phyloP scores from a whole-genome alignment of 1,140 invertebrate genomes.

The Vanessa atalanta region DNA sequence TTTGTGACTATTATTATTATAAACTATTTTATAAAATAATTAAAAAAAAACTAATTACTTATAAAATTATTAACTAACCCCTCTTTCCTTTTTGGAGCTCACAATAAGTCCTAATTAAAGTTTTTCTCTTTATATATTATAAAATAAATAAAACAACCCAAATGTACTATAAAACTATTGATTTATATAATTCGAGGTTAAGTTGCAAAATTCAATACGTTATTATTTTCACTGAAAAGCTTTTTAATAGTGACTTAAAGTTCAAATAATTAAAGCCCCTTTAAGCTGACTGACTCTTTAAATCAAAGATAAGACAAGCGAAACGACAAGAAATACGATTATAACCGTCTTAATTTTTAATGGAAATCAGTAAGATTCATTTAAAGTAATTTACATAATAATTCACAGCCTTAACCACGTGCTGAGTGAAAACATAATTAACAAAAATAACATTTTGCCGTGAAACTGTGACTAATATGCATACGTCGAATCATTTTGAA shows the following conservation, averaged over 20 bases:
- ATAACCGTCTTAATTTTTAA: conserved; percentile 11
- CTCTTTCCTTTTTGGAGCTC: too few species aligned
- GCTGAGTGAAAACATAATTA: not conserved
- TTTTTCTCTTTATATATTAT: too few species aligned
- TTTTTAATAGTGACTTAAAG: conserved; percentile 12
- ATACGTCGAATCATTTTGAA: too few species aligned
- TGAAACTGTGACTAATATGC: conserved; percentile 3
- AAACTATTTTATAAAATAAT: too few species aligned
- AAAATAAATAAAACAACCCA: too few species aligned
- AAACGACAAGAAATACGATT: not conserved
- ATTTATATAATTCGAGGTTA: not conserved
- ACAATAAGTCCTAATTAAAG: too few species aligned
- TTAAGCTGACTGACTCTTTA: conserved; percentile 22
- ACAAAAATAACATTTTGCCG: conserved; percentile 1
- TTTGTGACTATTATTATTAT: too few species aligned
- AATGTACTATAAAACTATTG: too few species aligned
- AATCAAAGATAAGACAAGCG: conserved; percentile 24
- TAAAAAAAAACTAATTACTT: too few species aligned
- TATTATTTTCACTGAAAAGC: conserved; percentile 21
- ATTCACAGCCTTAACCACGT: not conserved
- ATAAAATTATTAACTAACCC: too few species aligned
- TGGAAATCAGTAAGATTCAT: conserved; percentile 4
- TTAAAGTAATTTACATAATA: conserved; percentile 6
- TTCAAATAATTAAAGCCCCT: conserved; percentile 5
- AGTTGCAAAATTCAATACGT: not conserved